Percentiles rank a stretch among this genome's conserved stretches.
These are phyloP conservation scores for Passer domesticus DNA, from an alignment of 2,113 vertebrate genomes.

Conservation along the genomic window DNA sequence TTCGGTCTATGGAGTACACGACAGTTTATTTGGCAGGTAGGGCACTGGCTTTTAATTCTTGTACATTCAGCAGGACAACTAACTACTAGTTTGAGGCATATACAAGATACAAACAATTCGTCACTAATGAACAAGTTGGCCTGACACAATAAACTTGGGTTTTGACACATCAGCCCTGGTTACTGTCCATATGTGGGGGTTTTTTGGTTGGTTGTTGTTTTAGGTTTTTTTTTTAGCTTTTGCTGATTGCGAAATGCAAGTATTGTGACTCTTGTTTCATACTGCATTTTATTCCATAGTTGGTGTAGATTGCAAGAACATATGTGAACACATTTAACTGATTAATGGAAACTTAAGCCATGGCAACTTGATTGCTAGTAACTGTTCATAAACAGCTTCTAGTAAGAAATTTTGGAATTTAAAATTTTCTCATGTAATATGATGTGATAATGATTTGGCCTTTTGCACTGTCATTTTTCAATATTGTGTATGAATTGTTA, in stretches of 20 bases:
- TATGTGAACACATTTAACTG: background rate
- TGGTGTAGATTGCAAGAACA: background rate
- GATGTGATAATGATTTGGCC: background rate
- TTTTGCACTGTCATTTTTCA: slow-evolving; percentile 1
- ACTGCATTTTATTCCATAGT: slow-evolving; percentile 6
- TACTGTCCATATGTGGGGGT: background rate
- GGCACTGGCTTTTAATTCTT: slow-evolving; percentile 36
- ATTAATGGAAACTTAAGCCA: background rate
- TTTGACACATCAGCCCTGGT: background rate
- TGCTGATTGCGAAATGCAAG: background rate
- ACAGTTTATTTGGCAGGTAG: slow-evolving; percentile 99
- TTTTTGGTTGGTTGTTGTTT: background rate
- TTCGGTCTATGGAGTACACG: slow-evolving; percentile 94
- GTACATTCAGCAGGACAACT: background rate
- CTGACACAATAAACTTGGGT: background rate
- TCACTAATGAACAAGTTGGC: background rate
- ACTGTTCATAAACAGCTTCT: background rate
- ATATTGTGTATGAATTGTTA: background rate
- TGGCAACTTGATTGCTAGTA: background rate
- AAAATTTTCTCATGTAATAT: background rate
- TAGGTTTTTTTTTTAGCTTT: background rate
- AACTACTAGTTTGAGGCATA: background rate
- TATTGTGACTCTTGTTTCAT: background rate
- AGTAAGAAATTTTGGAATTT: background rate
- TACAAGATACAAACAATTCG: background rate